These are phyloP conservation scores for Drosophila eugracilis DNA, from an alignment of 1,140 invertebrate species.

Conservation along the genomic window DNA sequence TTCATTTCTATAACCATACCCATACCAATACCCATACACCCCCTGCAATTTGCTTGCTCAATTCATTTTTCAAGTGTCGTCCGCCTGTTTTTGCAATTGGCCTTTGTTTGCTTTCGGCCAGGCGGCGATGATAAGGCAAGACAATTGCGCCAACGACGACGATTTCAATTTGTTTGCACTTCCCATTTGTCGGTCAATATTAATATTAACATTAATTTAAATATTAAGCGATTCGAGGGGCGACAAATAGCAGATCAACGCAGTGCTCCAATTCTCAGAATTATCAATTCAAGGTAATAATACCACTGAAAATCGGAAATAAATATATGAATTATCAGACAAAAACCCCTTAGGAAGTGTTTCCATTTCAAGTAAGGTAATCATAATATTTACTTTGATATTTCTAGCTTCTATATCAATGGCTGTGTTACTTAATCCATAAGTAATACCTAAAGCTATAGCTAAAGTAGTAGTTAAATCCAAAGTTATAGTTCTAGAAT, in stretches of 20 bases:
- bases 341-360: too few species aligned
- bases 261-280: conserved; percentile 17
- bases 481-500: not conserved
- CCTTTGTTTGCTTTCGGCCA: conserved; percentile 52
- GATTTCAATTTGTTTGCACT: conserved; percentile 47
- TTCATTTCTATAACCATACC: not conserved
- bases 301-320: too few species aligned
- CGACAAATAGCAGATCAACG: conserved; percentile 21
- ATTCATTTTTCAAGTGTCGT: conserved; percentile 12
- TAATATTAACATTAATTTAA: conserved; percentile 25
- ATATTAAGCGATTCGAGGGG: conserved; percentile 24
- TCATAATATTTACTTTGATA: too few species aligned
- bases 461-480: too few species aligned
- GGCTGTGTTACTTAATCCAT: too few species aligned
- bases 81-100: conserved; percentile 43
- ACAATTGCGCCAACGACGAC: conserved; percentile 51
- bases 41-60: conserved; percentile 16
- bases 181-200: conserved; percentile 48
- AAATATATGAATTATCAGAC: too few species aligned
- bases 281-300: too few species aligned
- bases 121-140: conserved; percentile 44
- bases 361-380: too few species aligned
- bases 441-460: not conserved
- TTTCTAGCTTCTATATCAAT: too few species aligned
- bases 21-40: not conserved